Percentiles rank a stretch among this genome's conserved stretches.
These are phyloP conservation scores for Bruchidius siliquastri DNA, from an alignment of 2,888 invertebrate genomes.

Conservation along the genomic window DNA sequence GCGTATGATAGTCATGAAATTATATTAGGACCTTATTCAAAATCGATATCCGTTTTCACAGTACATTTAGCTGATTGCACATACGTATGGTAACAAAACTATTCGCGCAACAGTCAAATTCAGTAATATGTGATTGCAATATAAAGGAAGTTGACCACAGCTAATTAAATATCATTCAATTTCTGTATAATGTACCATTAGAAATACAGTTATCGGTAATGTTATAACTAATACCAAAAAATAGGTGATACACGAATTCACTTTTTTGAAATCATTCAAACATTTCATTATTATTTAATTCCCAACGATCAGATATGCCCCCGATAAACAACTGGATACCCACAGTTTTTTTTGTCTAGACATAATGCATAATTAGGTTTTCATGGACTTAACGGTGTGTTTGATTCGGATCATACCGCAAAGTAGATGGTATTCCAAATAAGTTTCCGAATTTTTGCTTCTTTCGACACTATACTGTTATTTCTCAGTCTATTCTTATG, in stretches of 20 bases:
- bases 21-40: too few species aligned
- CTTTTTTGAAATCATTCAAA: not conserved
- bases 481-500: not conserved
- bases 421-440: not conserved
- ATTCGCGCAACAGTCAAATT: too few species aligned
- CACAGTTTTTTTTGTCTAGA: not conserved
- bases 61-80: too few species aligned
- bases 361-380: not conserved
- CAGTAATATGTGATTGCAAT: too few species aligned
- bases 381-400: not conserved
- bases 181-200: too few species aligned
- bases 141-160: too few species aligned
- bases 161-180: too few species aligned
- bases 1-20: too few species aligned
- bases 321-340: not conserved
- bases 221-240: too few species aligned
- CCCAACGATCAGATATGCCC: not conserved
- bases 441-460: not conserved
- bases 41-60: too few species aligned
- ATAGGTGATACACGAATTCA: not conserved
- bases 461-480: not conserved
- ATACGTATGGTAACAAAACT: too few species aligned
- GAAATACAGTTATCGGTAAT: too few species aligned
- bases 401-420: not conserved
- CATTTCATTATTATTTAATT: not conserved